Conservation (phyloP, 2,888 invertebrate genomes). For the Acrobasis consociella region DNA sequence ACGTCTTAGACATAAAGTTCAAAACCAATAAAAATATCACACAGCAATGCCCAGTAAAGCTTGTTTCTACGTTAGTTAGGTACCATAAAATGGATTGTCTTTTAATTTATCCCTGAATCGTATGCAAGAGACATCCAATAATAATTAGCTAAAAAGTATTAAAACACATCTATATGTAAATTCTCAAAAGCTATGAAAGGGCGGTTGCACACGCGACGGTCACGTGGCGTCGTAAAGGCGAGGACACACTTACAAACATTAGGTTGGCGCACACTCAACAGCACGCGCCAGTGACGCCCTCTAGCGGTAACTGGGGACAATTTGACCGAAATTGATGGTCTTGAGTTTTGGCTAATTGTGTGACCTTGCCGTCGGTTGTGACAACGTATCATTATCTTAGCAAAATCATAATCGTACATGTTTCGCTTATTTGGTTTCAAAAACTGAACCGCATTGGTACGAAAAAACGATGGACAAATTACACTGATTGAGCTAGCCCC, state of each 20-base stretch:
- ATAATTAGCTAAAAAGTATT: slow-evolving; percentile 5
- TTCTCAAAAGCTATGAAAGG: slow-evolving; percentile 58
- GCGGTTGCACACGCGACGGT: slow-evolving; percentile 61
- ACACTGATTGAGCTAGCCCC: too few species aligned
- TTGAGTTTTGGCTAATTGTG: slow-evolving; percentile 30
- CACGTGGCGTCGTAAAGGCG: slow-evolving; percentile 53
- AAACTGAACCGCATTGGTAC: too few species aligned
- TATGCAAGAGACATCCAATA: slow-evolving; percentile 4
- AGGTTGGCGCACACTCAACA: slow-evolving; percentile 46
- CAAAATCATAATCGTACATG: not conserved
- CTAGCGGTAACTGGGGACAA: slow-evolving; percentile 41
- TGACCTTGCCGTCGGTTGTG: slow-evolving; percentile 27
- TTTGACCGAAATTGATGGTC: slow-evolving; percentile 51
- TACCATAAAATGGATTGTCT: not conserved
- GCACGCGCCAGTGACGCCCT: slow-evolving; percentile 52
- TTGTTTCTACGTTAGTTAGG: too few species aligned
- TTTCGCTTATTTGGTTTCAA: not conserved
- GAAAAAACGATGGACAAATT: too few species aligned
- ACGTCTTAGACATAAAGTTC: too few species aligned
- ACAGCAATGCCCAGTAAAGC: too few species aligned
- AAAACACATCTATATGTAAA: slow-evolving; percentile 38
- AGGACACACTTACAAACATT: slow-evolving; percentile 45
- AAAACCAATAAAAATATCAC: too few species aligned
- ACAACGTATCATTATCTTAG: slow-evolving; percentile 3
- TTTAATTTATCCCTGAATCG: not conserved